A percentile compares a stretch with the other conserved stretches of the same genome.
Conservation (phyloP, 1,140 invertebrate species). For the Hormaphis cornu region DNA sequence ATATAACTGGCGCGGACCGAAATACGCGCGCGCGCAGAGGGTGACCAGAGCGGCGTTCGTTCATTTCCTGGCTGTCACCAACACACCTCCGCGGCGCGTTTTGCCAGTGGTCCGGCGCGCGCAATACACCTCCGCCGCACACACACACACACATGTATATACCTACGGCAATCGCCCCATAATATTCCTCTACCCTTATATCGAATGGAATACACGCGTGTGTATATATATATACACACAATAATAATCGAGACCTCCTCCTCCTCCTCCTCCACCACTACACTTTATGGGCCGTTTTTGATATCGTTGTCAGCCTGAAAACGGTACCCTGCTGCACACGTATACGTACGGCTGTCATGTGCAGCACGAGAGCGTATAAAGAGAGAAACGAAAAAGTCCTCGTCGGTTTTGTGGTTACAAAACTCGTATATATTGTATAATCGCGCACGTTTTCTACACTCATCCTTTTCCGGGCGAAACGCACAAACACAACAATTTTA, state of each 20-base stretch:
- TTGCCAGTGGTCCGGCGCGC: constrained; percentile 1
- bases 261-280: not conserved
- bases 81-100: constrained; percentile 23
- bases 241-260: constrained; percentile 19
- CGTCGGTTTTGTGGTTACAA: constrained; percentile 6
- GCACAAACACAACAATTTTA: too few relatives aligned
- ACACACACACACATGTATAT: too few relatives aligned
- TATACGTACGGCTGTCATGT: not conserved
- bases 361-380: not conserved
- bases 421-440: constrained; percentile 10
- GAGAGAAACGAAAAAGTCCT: not conserved
- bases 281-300: too few relatives aligned
- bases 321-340: not conserved
- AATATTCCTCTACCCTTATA: constrained; percentile 8
- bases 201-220: not conserved
- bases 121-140: not conserved
- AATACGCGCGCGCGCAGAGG: not conserved
- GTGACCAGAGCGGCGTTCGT: constrained; percentile 23
- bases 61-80: constrained; percentile 26
- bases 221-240: constrained; percentile 1
- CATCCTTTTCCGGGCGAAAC: too few relatives aligned
- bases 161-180: too few relatives aligned
- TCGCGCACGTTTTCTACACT: not conserved
- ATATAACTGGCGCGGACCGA: not conserved
- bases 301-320: constrained; percentile 5